phyloP scores from a whole-genome alignment of 2,797 vertebrate genomes.

The Todus mexicanus region DNA sequence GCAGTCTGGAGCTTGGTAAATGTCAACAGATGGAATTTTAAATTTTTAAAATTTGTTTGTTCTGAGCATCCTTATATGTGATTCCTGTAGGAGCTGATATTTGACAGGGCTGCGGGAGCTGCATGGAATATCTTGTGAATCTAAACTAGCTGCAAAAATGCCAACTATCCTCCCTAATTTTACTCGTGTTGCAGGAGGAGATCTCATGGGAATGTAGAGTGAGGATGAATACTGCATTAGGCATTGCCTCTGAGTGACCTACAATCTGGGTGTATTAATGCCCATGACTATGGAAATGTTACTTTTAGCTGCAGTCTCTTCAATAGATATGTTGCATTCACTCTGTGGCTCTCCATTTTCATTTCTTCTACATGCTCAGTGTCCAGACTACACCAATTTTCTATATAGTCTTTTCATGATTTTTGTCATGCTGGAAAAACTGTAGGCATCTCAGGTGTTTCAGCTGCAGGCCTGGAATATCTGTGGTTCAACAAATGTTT shows the following conservation, averaged over 20 bases:
- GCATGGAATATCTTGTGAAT: conserved; percentile 7
- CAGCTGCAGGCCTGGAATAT: not conserved
- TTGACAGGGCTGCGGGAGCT: conserved; percentile 21
- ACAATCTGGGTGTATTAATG: not conserved
- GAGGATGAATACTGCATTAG: conserved; percentile 6
- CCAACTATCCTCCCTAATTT: not conserved
- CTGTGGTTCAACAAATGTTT: not conserved
- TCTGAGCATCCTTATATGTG: conserved; percentile 12
- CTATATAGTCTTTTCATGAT: not conserved
- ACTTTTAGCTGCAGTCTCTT: not conserved
- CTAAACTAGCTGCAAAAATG: conserved; percentile 13
- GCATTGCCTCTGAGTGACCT: not conserved
- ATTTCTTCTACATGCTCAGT: not conserved
- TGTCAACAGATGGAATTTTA: conserved; percentile 46
- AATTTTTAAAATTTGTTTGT: not conserved
- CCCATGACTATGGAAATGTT: not conserved
- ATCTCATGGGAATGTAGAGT: not conserved
- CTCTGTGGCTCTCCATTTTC: not conserved
- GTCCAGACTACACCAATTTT: not conserved
- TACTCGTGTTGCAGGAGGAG: not conserved
- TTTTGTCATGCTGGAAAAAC: not conserved
- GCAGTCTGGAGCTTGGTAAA: conserved; percentile 14
- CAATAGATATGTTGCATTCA: not conserved
- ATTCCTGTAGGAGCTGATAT: conserved; percentile 46
- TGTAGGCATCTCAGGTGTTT: not conserved